Conservation (phyloP, 2,113 vertebrate genomes). For the Amazona guildingii region DNA sequence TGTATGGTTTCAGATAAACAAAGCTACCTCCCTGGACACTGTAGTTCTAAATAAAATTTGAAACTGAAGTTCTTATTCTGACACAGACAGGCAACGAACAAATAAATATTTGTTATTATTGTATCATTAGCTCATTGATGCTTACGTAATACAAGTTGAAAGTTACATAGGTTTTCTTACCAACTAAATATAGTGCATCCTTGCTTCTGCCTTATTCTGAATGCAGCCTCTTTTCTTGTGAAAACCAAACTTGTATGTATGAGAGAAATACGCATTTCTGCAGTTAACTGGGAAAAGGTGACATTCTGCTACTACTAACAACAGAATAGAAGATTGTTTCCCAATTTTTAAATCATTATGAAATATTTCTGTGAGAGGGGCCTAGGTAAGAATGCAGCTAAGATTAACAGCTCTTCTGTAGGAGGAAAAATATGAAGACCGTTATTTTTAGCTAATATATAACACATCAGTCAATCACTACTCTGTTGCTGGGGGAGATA, state of each 20-base stretch:
- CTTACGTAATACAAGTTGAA: neutral
- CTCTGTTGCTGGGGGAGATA: neutral
- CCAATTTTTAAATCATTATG: neutral
- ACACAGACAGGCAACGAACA: neutral
- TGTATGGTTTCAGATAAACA: slow-evolving; percentile 38
- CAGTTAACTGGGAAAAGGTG: neutral
- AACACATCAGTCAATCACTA: slow-evolving; percentile 14
- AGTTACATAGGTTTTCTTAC: neutral
- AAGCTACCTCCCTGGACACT: slow-evolving; percentile 10
- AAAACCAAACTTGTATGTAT: neutral
- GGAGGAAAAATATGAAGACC: neutral
- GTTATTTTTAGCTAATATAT: slow-evolving; percentile 45
- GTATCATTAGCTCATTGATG: neutral
- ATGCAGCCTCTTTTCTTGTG: neutral
- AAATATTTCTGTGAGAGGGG: neutral
- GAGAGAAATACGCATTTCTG: neutral
- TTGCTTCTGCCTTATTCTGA: neutral
- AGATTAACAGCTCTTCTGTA: neutral
- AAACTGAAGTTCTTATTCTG: neutral
- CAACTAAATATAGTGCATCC: neutral
- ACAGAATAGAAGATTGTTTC: neutral
- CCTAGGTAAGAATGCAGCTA: neutral
- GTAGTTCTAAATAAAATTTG: slow-evolving; percentile 19
- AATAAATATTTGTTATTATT: neutral
- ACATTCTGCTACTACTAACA: neutral